Conservation (phyloP, 92 coral and sea anemone species). For the Porites evermanni region DNA sequence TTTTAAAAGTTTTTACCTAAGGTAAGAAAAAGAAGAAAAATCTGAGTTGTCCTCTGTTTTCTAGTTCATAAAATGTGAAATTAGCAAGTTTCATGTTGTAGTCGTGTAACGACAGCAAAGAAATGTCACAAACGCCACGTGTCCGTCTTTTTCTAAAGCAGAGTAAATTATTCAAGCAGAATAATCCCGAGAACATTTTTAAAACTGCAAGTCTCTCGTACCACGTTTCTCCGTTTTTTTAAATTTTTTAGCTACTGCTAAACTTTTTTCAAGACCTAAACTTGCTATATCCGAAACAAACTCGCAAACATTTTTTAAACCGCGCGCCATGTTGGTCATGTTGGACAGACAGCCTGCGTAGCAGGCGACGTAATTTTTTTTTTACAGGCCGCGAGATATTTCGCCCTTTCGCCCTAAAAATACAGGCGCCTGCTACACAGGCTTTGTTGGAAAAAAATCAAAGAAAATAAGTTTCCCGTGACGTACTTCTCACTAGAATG, state of each 20-base stretch:
- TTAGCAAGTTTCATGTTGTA: no score
- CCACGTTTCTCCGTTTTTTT: background rate
- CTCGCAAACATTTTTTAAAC: slow-evolving; percentile 9
- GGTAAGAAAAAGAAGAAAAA: slow-evolving; percentile 11
- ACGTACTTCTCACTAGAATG: background rate
- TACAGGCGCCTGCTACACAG: background rate
- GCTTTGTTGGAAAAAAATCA: background rate
- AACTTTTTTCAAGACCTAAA: slow-evolving; percentile 6
- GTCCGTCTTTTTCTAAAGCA: background rate
- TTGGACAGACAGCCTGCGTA: slow-evolving; percentile 4
- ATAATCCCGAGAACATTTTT: background rate
- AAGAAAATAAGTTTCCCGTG: background rate
- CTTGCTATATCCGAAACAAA: slow-evolving; percentile 9
- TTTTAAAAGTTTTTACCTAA: background rate
- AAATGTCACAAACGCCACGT: slow-evolving; percentile 3
- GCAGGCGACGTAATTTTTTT: slow-evolving; percentile 10
- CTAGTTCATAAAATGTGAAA: background rate
- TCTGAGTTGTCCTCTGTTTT: background rate
- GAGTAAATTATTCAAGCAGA: background rate
- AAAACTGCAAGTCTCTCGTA: background rate
- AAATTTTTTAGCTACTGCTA: background rate
- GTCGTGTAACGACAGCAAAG: no score
- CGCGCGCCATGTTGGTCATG: background rate
- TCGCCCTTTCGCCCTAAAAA: background rate
- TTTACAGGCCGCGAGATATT: slow-evolving; percentile 14